These are phyloP conservation scores for Andricus curvator DNA, from an alignment of 2,888 invertebrate genomes.

Conservation along the genomic window DNA sequence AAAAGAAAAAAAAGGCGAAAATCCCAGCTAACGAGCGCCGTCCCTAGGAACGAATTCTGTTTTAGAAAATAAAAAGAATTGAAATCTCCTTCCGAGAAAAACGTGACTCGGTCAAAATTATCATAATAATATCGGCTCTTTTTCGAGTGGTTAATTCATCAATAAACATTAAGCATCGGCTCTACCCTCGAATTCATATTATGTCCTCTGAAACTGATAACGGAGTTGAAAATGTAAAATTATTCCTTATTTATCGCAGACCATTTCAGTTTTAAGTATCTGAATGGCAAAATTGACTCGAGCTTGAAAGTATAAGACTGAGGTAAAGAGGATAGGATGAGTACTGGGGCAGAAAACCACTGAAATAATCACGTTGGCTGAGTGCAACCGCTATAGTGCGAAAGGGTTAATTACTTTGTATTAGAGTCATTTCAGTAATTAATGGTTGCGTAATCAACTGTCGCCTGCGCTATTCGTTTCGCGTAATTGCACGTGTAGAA, in stretches of 20 bases:
- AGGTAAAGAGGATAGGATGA: neutral
- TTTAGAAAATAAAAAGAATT: slow-evolving; percentile 31
- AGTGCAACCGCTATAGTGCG: slow-evolving; percentile 17
- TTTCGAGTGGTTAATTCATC: slow-evolving; percentile 15
- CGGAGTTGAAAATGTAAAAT: slow-evolving; percentile 23
- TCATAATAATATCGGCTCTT: slow-evolving; percentile 35
- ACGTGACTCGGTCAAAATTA: slow-evolving; percentile 9
- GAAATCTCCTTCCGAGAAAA: slow-evolving; percentile 3
- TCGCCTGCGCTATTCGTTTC: slow-evolving; percentile 3
- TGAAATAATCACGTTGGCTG: slow-evolving; percentile 19
- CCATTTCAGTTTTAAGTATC: slow-evolving; percentile 11
- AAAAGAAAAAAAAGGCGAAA: slow-evolving; percentile 26
- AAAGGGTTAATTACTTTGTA: slow-evolving; percentile 30
- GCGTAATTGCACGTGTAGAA: neutral
- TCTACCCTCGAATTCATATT: slow-evolving; percentile 1
- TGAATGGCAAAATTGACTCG: neutral
- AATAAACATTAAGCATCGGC: slow-evolving; percentile 22
- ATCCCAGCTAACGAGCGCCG: slow-evolving; percentile 34
- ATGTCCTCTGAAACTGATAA: neutral
- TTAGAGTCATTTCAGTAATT: slow-evolving; percentile 30
- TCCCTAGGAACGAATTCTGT: slow-evolving; percentile 25
- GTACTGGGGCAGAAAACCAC: neutral
- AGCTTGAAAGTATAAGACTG: slow-evolving; percentile 4
- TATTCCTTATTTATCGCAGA: slow-evolving; percentile 21
- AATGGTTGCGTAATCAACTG: slow-evolving; percentile 19